phyloP scores from a whole-genome alignment of 1,140 invertebrate species.

The Sesamia nonagrioides region DNA sequence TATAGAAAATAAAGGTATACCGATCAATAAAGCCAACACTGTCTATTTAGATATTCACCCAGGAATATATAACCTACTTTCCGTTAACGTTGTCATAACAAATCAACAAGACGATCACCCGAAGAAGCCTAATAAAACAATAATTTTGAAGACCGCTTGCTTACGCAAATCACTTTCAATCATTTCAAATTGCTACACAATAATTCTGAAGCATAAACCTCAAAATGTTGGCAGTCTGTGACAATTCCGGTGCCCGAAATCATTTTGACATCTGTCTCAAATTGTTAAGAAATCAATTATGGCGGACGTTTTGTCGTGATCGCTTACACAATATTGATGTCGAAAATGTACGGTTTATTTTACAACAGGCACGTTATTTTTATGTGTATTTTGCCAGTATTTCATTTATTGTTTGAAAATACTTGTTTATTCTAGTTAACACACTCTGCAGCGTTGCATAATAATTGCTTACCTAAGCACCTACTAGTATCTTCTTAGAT shows the following conservation, averaged over 20 bases:
- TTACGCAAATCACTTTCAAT: background rate
- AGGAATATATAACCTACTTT: background rate
- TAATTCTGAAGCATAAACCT: constrained; percentile 12
- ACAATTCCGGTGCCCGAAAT: constrained; percentile 9
- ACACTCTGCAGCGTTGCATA: too few relatives aligned
- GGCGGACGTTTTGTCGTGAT: background rate
- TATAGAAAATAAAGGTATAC: too few relatives aligned
- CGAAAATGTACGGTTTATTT: constrained; percentile 22
- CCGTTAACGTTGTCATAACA: background rate
- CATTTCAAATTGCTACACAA: background rate
- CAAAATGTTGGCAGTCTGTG: constrained; percentile 8
- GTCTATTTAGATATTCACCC: background rate
- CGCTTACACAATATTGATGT: background rate
- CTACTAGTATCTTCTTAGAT: too few relatives aligned
- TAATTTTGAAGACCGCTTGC: background rate
- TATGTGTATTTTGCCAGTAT: too few relatives aligned
- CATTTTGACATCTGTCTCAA: constrained; percentile 36
- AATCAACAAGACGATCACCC: constrained; percentile 2
- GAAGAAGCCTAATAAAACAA: constrained; percentile 7
- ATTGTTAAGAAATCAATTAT: constrained; percentile 25
- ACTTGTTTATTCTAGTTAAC: constrained; percentile 5
- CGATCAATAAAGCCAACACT: background rate
- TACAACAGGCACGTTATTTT: background rate
- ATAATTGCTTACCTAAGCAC: too few relatives aligned
- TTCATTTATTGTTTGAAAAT: background rate